Evolutionary conservation across 2,888 invertebrate genomes (phyloP).

Genomic region (Dioctria linearis): DNA sequence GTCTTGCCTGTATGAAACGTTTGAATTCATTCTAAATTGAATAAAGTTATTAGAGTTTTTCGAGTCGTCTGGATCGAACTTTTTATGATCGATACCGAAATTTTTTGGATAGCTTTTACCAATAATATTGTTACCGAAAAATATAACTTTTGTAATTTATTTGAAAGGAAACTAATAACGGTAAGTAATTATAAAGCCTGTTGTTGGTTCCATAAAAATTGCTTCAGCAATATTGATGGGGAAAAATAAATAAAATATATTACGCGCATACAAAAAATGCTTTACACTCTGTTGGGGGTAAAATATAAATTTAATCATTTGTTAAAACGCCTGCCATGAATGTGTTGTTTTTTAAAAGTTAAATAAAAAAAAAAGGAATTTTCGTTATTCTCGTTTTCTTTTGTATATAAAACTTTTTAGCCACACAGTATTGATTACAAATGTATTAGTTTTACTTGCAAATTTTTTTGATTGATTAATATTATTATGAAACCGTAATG

Average conservation of each 20-base stretch:
- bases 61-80: too few species aligned
- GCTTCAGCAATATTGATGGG: not conserved
- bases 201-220: slow-evolving; percentile 30
- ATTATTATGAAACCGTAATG: slow-evolving; percentile 43
- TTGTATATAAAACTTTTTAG: slow-evolving; percentile 53
- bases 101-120: too few species aligned
- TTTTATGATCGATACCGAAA: too few species aligned
- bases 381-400: slow-evolving; percentile 21
- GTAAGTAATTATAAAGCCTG: slow-evolving; percentile 9
- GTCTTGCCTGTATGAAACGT: too few species aligned
- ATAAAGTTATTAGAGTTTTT: too few species aligned
- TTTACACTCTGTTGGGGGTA: not conserved
- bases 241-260: not conserved
- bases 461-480: slow-evolving; percentile 50
- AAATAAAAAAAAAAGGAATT: slow-evolving; percentile 32
- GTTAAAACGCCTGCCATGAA: slow-evolving; percentile 56
- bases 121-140: too few species aligned
- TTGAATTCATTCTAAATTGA: too few species aligned
- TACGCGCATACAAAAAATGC: not conserved
- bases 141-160: too few species aligned
- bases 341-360: slow-evolving; percentile 55
- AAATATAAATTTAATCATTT: slow-evolving; percentile 37
- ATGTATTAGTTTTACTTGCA: slow-evolving; percentile 54
- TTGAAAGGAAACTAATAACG: not conserved
- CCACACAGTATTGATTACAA: slow-evolving; percentile 55